Evolutionary conservation across 2,113 vertebrate species (phyloP).

Genomic region (Ranitomeya imitator): DNA sequence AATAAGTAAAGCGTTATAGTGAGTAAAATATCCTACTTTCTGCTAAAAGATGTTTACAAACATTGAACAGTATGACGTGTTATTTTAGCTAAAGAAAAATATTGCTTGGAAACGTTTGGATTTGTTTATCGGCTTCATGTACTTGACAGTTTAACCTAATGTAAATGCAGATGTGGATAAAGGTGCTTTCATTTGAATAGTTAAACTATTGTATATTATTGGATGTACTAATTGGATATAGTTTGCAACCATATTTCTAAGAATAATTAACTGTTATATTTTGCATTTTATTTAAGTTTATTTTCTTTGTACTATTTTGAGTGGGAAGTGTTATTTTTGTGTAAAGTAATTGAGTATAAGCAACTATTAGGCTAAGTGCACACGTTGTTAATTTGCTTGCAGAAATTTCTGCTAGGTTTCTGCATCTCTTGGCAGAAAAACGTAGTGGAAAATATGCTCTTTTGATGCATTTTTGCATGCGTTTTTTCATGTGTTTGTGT

Average conservation of each 20-base stretch:
- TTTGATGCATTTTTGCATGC: no score
- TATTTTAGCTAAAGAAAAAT: conserved; percentile 17
- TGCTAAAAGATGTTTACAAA: conserved; percentile 45
- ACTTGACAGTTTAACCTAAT: conserved; percentile 25
- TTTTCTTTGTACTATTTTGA: no score
- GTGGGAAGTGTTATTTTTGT: no score
- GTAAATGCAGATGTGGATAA: neutral
- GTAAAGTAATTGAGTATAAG: no score
- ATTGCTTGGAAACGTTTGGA: neutral
- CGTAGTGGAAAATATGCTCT: no score
- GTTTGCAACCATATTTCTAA: neutral
- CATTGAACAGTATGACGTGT: conserved; percentile 15
- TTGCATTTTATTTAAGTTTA: no score
- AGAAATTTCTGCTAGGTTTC: no score
- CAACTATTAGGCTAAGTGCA: no score
- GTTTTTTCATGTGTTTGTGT: no score
- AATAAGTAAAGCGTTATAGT: conserved; percentile 45
- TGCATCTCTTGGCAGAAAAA: no score
- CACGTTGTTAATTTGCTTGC: no score
- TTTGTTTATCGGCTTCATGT: conserved; percentile 30
- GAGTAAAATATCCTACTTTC: conserved; percentile 40
- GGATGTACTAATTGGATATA: neutral
- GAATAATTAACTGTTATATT: no score
- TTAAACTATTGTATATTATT: neutral
- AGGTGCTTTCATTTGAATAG: neutral